Conservation (phyloP, 2,888 invertebrate species). For the Petrolisthes cinctipes region DNA sequence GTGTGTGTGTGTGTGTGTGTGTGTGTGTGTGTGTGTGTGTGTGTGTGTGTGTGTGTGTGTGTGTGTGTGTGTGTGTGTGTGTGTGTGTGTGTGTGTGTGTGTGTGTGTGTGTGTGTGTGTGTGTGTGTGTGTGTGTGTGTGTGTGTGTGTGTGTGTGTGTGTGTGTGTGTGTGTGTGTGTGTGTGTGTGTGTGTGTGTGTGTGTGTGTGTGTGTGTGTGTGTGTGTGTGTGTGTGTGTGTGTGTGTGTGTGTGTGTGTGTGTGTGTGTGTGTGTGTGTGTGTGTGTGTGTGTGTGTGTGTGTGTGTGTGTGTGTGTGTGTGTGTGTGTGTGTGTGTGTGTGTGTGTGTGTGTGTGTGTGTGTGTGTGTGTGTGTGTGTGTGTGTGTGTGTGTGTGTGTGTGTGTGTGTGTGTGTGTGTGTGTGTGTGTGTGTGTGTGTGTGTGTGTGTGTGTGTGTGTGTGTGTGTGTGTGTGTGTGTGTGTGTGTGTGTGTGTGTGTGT, state of each 20-base stretch:
- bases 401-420: background rate
- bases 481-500: conserved; percentile 1
- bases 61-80: conserved; percentile 2
- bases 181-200: conserved; percentile 2
- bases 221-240: conserved; percentile 3
- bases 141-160: conserved; percentile 2
- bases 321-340: conserved; percentile 1
- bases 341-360: background rate
- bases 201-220: background rate
- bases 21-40: conserved; percentile 2
- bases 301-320: background rate
- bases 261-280: conserved; percentile 1
- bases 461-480: background rate
- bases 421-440: background rate
- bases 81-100: conserved; percentile 2
- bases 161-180: conserved; percentile 2
- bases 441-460: conserved; percentile 1
- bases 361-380: background rate
- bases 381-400: conserved; percentile 1
- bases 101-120: conserved; percentile 2
- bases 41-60: conserved; percentile 2
- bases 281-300: background rate
- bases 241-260: background rate
- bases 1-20: conserved; percentile 2
- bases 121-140: conserved; percentile 2